Evolutionary conservation across 2,888 invertebrate species (phyloP), one percentile per base, ranked within the genome.

Genomic region (Drosophila nigricruria): DNA sequence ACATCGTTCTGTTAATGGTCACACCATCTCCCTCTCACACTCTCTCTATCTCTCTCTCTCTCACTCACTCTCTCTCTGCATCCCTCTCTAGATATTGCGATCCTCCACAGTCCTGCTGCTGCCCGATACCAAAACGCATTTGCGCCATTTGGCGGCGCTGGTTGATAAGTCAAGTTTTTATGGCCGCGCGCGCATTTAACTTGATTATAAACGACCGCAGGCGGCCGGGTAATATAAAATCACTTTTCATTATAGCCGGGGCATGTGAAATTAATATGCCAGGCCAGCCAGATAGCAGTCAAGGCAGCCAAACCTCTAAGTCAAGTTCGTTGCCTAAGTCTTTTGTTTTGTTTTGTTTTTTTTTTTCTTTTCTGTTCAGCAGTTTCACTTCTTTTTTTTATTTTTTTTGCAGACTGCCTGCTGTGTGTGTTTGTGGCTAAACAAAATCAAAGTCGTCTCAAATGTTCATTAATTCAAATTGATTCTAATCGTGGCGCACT

Each of bases 181-280:
- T 85, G 63, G 89, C 79, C 56, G 63, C 54, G 79, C 73, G 79
- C 73, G 88, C 89, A 88, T 86, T 84, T 89, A 84, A 84, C 87
- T 84, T 89, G 84, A 88, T 88, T 84, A 86, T 88, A 83, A 88
- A 84, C 87, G 84, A 89, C 87, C 73, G 81, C 89, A 79, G 87
- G 81, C 84, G 84, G 87, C 79, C 78, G 77, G 60, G 86, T 67
- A 73, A 89, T 88, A 84, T 84, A 84, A 84, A 84, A 84, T 84
- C 84, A 84, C 70, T 87, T 88, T 84, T 84, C 84, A 84, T 84
- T 84, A 84, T 77, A 58, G 74, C 61, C 66, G 42, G 69, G 73
- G 77, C 89, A 84, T 78, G 87, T 87, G 81, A 84, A 89, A 84
- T 84, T 86, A 84, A 84, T 84, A 84, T 81, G 74, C 72, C 58